Base-by-base conservation (phyloP, 2,888 invertebrate genomes). In the Phortica okadai region DNA sequence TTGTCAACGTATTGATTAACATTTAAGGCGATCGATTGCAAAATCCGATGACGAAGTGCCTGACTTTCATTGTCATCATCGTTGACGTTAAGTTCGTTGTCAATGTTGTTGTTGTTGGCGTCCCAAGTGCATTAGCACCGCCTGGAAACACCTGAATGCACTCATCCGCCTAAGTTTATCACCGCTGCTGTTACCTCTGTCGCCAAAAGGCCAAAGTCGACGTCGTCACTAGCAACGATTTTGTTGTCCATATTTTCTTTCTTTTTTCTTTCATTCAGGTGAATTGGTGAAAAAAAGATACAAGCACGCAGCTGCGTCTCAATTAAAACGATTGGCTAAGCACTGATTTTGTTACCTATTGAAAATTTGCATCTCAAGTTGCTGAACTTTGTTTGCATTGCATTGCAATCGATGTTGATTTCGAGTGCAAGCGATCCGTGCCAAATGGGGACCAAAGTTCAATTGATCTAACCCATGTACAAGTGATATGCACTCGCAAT, bases 391-490 rank as follows among this genome's bases (percentile, higher is more conserved):
- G 25, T 21, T 25, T 62, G 21, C 10, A 10, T 25, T 62, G 21
- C 8, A 21, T 50, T 62, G 62, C 62, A 25, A 6, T 66, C 66
- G 14, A 11, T 21, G 33, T 64, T 1, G 33, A 66, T 66, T 11
- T 14, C 41, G 42, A n/a, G 42, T 42, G 42, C 66, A 66, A 41
- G 66, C 66, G 11, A 25, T 66, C 2, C 25, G 59, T 59, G 59
- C 16, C 16, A 14, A 16, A 14, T 7, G 59, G 59, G 7, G 6
- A 5, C 14, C 42, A 44, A 64, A 64, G 74, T 74, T 74, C 74
- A 74, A 74, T 74, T 74, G 64, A 74, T 21, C 64, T 64, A 64
- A 64, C 74, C 74, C 74, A 16, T n/a, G 44, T 14, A 14, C 25
- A 62, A 64, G 14, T 50, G 69, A 70, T 50, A 45, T 50, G 62